Base-by-base conservation (phyloP, 2,113 vertebrate genomes). In the Actenoides hombroni region DNA sequence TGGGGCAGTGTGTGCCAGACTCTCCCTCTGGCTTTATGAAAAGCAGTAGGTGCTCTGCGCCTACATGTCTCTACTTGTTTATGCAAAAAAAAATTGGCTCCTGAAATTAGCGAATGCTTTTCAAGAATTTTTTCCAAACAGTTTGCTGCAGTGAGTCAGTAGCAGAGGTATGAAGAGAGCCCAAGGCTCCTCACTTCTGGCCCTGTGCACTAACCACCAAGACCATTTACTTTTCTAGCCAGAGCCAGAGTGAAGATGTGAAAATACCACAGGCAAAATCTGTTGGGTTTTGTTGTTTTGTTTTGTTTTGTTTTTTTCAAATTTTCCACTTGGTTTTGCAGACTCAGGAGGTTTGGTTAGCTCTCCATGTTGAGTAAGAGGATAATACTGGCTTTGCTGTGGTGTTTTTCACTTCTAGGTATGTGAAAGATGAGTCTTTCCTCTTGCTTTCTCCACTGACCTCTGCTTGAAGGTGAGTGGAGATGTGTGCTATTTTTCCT, bases 111-210 rank as follows among this genome's bases (percentile, higher is more conserved):
- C 4, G 0, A 94, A 78, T 49, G 92, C 90, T 96, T 96, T 97
- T 96, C 95, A 97, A 96, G 94, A 96, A 96, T 92, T 93, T 86
- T 79, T 73, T 88, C 60, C 80, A 81, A 86, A 63, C 75, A 57
- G 53, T 71, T 92, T 81, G 21, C 48, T 76, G 48, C 86, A 53
- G 48, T 96, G 95, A 96, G 88, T 97, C 92, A 97, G 83, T 75
- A 63, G 60, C 64, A 92, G 86, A 94, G 61, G 90, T 86, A 94
- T 87, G 95, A 92, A 11, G 2, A 79, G 92, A 93, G 83, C 90
- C 84, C 82, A 85, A 87, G 90, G 93, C 92, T 96, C 68, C 94
- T 92, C 33, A 21, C 70, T 94, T 29, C 86, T 96, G 96, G 92
- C 83, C 94, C 65, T 2, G 0, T 65, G 83, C 44, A 23, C 65